Base-by-base conservation (phyloP, 2,888 invertebrate genomes). In the Troglohyphantes excavatus region DNA sequence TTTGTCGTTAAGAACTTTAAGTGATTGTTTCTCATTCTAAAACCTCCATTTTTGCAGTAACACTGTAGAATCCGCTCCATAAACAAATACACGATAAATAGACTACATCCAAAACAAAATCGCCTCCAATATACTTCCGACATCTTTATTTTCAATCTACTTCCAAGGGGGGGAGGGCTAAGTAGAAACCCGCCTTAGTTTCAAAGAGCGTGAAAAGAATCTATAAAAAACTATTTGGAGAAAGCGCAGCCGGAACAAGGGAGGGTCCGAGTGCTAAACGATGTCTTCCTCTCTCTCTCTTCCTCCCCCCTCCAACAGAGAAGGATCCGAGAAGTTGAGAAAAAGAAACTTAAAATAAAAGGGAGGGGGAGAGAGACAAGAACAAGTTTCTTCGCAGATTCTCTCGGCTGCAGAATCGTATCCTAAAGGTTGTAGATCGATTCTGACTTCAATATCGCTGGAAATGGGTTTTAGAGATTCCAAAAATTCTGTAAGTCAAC, bases 191-290 rank as follows among this genome's bases (percentile, higher is more conserved):
- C 78, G n/a, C 59, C 53, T 53, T 21, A 68, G n/a, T 19, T 23
- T n/a, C 13, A 26, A n/a, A 63, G 43, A 46, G 65, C 6, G 67
- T 27, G 33, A 70, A 63, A 73, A n/a, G 53, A 53, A 79, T 26
- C 33, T 17, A 27, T 27, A 73, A 86, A 61, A 78, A 70, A 86
- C 85, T 76, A 73, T 70, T 78, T 76, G 76, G 59, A 63, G n/a
- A n/a, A 53, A 39, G 61, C 21, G 26, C 33, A 65, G 73, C 19
- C 63, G 65, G 39, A 65, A 76, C 84, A 78, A 68, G 76, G 27
- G 29, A 26, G 59, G 63, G 33, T 86, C 67, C 85, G 70, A 86
- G 85, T 86, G 85, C 85, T 61, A 86, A 86, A 86, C 85, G 85
- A 78, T 86, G 85, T 86, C 75, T 65, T 19, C 21, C 67, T 11